Evolutionary conservation across 2,888 invertebrate genomes (phyloP).

Genomic region (Orthosia gothica): DNA sequence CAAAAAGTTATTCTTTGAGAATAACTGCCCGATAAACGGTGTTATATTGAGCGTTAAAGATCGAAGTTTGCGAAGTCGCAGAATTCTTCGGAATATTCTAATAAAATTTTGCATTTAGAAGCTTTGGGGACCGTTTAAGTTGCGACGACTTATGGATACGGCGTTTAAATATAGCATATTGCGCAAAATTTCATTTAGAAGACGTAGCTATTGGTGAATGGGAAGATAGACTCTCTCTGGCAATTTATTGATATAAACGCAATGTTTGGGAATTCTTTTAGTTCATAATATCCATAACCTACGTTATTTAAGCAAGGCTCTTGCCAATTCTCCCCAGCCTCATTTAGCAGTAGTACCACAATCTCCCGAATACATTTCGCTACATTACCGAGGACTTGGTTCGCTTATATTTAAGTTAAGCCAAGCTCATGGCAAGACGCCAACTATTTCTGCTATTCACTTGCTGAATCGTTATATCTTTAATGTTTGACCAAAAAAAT

Average conservation of each 20-base stretch:
- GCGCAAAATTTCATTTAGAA: conserved; percentile 7
- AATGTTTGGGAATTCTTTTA: background rate
- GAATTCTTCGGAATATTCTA: conserved; percentile 48
- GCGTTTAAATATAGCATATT: conserved; percentile 12
- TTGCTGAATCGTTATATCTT: conserved; percentile 51
- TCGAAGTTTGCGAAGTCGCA: conserved; percentile 50
- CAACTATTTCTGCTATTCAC: conserved; percentile 56
- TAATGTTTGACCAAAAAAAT: conserved; percentile 51
- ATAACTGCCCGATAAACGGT: conserved; percentile 58
- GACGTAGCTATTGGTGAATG: background rate
- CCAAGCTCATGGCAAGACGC: conserved; percentile 53
- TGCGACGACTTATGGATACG: conserved; percentile 3
- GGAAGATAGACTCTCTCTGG: background rate
- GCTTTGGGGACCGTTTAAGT: conserved; percentile 34
- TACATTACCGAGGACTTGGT: conserved; percentile 54
- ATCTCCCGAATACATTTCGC: conserved; percentile 40
- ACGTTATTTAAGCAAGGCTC: conserved; percentile 4
- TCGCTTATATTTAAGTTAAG: conserved; percentile 55
- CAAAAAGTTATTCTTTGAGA: conserved; percentile 49
- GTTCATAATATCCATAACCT: background rate
- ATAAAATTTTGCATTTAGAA: conserved; percentile 50
- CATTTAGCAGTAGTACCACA: conserved; percentile 39
- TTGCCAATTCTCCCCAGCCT: conserved; percentile 15
- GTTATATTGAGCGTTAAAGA: conserved; percentile 61
- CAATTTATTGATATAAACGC: background rate